phyloP scores from a whole-genome alignment of 2,113 vertebrate genomes.

The Rana temporaria region DNA sequence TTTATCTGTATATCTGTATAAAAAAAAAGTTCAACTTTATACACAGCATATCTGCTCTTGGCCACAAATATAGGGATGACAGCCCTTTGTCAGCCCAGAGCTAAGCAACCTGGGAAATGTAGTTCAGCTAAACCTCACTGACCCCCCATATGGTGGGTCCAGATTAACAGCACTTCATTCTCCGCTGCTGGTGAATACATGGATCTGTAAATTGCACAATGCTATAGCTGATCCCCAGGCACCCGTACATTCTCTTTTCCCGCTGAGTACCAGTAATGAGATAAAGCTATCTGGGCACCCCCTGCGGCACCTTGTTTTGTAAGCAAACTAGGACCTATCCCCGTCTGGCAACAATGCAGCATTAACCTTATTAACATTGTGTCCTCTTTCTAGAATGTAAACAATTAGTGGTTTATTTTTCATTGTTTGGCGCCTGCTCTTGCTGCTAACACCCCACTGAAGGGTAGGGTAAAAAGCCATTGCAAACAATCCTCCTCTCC shows the following conservation, averaged over 20 bases:
- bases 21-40: neutral
- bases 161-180: neutral
- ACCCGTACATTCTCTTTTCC: slow-evolving; percentile 57
- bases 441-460: slow-evolving; percentile 9
- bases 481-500: too few relatives aligned
- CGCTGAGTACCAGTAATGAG: slow-evolving; percentile 63
- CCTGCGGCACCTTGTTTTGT: slow-evolving; percentile 50
- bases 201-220: slow-evolving; percentile 15
- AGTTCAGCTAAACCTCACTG: neutral
- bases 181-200: slow-evolving; percentile 7
- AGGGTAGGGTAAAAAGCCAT: slow-evolving; percentile 6
- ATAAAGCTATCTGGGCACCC: slow-evolving; percentile 61
- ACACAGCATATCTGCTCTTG: neutral
- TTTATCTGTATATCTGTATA: too few relatives aligned
- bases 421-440: slow-evolving; percentile 33
- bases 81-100: neutral
- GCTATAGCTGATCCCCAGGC: slow-evolving; percentile 54
- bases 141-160: neutral
- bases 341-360: slow-evolving; percentile 30
- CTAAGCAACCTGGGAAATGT: neutral
- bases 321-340: slow-evolving; percentile 45
- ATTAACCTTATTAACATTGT: slow-evolving; percentile 53
- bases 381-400: slow-evolving; percentile 36
- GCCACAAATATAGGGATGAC: neutral
- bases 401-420: slow-evolving; percentile 35